phyloP scores from a whole-genome alignment of 2,888 invertebrate genomes.

The Nemurella pictetii region DNA sequence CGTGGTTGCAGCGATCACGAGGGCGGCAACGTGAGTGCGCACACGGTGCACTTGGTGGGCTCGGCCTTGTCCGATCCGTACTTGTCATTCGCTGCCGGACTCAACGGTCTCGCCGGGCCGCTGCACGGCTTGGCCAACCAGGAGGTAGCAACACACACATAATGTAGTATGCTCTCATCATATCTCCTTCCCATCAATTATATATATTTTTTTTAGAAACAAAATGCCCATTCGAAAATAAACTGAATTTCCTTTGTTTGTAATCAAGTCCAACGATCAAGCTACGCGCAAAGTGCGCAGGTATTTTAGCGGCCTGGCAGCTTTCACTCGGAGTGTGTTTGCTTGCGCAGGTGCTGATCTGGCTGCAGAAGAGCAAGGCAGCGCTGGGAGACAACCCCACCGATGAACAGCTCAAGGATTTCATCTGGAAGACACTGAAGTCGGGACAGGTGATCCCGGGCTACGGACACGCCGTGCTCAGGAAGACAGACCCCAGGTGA shows the following conservation, averaged over 20 bases:
- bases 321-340: too few relatives aligned
- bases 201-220: too few relatives aligned
- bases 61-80: conserved; percentile 94
- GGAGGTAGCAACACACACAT: too few relatives aligned
- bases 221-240: not conserved
- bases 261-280: too few relatives aligned
- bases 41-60: conserved; percentile 90
- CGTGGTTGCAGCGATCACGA: conserved; percentile 80
- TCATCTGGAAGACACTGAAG: conserved; percentile 96
- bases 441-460: conserved; percentile 96
- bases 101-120: conserved; percentile 94
- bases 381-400: conserved; percentile 84
- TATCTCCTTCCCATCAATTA: too few relatives aligned
- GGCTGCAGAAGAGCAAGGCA: conserved; percentile 87
- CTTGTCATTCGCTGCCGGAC: conserved; percentile 87
- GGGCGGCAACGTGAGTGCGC: conserved; percentile 95
- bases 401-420: conserved; percentile 91
- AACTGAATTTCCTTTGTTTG: too few relatives aligned
- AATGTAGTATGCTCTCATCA: too few relatives aligned
- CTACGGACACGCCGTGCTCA: conserved; percentile 93
- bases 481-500: conserved; percentile 85
- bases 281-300: too few relatives aligned
- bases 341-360: conserved; percentile 76
- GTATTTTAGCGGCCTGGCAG: too few relatives aligned
- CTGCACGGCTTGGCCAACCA: conserved; percentile 96